phyloP scores from a whole-genome alignment of 2,113 vertebrate genomes.

The Phrynosoma platyrhinos region DNA sequence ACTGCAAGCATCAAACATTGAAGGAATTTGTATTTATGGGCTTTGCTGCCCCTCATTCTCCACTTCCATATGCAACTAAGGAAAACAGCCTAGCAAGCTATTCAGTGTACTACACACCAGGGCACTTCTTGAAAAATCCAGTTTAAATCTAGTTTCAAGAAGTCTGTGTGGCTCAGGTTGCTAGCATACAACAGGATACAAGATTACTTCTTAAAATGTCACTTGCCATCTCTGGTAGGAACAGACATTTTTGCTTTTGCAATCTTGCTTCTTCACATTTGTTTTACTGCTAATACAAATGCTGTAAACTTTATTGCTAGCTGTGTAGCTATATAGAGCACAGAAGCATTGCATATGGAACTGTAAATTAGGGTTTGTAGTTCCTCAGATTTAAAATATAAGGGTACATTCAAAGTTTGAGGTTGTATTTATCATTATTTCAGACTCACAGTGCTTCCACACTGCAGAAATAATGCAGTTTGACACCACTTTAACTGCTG shows the following conservation, averaged over 20 bases:
- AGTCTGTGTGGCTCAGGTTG: background rate
- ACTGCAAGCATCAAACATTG: background rate
- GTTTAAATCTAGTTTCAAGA: background rate
- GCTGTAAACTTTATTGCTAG: background rate
- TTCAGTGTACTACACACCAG: background rate
- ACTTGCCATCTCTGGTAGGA: background rate
- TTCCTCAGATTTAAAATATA: background rate
- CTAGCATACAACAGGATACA: background rate
- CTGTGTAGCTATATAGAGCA: background rate
- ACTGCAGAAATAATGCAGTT: too few species aligned
- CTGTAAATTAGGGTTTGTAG: background rate
- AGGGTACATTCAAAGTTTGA: background rate
- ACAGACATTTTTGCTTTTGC: background rate
- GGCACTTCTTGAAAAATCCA: slow-evolving; percentile 13
- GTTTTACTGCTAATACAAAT: background rate
- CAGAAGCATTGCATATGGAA: background rate
- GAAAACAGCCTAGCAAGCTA: background rate
- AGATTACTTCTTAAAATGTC: background rate
- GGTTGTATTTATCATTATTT: background rate
- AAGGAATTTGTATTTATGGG: background rate
- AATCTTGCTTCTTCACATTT: background rate
- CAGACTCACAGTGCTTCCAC: background rate
- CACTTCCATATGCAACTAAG: too few species aligned
- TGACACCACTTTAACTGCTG: too few species aligned
- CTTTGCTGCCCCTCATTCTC: background rate